Evolutionary conservation across 2,113 vertebrate species (phyloP), one percentile per base, ranked within the genome.

Genomic region (Chunga burmeisteri): DNA sequence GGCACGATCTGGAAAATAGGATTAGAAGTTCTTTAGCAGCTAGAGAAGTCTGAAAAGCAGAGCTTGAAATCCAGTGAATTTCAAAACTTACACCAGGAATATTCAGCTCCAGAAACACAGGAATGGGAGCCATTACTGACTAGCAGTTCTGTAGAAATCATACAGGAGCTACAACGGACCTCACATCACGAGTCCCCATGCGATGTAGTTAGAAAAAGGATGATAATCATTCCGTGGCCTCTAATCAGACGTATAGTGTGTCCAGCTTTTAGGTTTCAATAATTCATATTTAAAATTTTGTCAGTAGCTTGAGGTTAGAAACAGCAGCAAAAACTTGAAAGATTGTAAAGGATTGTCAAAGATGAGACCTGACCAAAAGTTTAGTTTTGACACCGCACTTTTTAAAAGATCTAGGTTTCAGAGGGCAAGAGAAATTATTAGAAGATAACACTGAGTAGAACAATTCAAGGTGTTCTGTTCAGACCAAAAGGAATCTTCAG

Each of bases 381-480:
- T 91, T 18, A 17, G 30, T 61, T 81, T 78, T 36, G 25, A 46
- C 25, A 63, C 2, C 14, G 11, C 2, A 53, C 20, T 65, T 71
- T 10, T 67, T 3, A 42, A 38, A 63, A 38, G 1, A 27, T 34
- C 13, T 53, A 20, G 21, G 22, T 79, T 85, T 93, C 55, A 82
- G 47, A 92, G 53, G 32, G 38, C 21, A 78, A 67, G 11, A 15
- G 56, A 92, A 90, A 73, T 27, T 0, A 73, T 70, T 27, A 72
- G 20, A 88, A 72, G 32, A 38, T 27, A 85, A 88, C 0, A 0
- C 2, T 3, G 0, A 71, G 9, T 6, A 70, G 66, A 79, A 65
- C 21, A 71, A 46, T 12, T 49, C 21, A 46, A 47, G n/a, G n/a
- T 59, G 6, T 36, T 82, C 40, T 66, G 16, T 40, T 79, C 13